Conservation (phyloP, 2,797 vertebrate species). For the Hyperoplus immaculatus region DNA sequence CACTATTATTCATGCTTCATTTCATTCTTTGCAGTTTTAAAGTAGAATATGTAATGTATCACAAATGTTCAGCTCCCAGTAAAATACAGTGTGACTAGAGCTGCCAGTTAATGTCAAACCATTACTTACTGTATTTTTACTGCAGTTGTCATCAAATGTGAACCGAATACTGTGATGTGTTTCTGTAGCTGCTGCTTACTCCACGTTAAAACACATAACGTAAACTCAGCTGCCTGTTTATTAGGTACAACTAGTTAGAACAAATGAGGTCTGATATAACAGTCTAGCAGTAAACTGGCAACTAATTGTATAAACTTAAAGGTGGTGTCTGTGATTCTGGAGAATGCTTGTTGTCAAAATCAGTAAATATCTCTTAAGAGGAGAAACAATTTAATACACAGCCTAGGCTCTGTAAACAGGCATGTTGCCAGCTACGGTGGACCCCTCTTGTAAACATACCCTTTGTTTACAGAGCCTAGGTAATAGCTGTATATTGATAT, state of each 20-base stretch:
- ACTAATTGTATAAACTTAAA: too few species aligned
- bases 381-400: too few species aligned
- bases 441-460: too few species aligned
- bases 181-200: too few species aligned
- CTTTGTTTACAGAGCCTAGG: too few species aligned
- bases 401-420: too few species aligned
- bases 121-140: not conserved
- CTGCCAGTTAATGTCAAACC: not conserved
- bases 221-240: not conserved
- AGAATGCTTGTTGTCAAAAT: too few species aligned
- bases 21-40: conserved; percentile 23
- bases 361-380: too few species aligned
- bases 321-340: too few species aligned
- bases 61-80: not conserved
- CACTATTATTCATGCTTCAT: conserved; percentile 47
- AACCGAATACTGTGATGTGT: not conserved
- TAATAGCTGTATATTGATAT: too few species aligned
- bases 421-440: too few species aligned
- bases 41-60: not conserved
- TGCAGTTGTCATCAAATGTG: not conserved
- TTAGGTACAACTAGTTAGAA: not conserved
- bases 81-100: not conserved
- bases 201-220: too few species aligned
- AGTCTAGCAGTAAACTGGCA: not conserved
- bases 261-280: not conserved